A percentile compares a stretch with the other conserved stretches of the same genome.
phyloP scores from a whole-genome alignment of 2,113 vertebrate species.

The Oncorhynchus mykiss region DNA sequence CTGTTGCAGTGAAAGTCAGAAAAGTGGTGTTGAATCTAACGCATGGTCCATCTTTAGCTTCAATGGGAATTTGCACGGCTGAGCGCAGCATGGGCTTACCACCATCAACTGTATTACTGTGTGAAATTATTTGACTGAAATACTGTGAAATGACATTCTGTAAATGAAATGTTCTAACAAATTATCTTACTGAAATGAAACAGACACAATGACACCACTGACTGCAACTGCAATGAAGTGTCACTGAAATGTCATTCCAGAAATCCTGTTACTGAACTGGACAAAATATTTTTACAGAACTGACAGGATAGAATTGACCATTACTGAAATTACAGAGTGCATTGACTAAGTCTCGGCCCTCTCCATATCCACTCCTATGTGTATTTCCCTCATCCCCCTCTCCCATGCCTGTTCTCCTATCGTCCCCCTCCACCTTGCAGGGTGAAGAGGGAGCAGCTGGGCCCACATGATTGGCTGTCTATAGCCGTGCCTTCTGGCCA shows the following conservation, averaged over 20 bases:
- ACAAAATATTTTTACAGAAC: not conserved
- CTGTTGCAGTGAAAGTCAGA: not conserved
- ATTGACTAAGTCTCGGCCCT: not conserved
- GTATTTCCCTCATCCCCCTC: not conserved
- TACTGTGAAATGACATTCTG: not conserved
- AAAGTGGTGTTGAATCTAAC: conserved; percentile 22
- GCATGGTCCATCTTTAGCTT: conserved; percentile 48
- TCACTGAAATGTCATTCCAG: not conserved
- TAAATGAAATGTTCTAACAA: conserved; percentile 23
- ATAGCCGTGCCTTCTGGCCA: conserved; percentile 84
- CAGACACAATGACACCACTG: not conserved
- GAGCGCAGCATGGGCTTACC: conserved; percentile 54
- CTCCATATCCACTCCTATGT: not conserved
- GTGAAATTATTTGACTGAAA: not conserved
- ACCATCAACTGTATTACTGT: conserved; percentile 38
- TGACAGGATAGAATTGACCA: not conserved
- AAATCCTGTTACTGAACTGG: not conserved
- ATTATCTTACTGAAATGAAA: not conserved
- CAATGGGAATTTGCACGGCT: conserved; percentile 40
- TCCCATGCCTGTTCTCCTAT: conserved; percentile 1
- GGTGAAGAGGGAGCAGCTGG: conserved; percentile 95
- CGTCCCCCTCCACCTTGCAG: conserved; percentile 65
- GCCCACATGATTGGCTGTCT: conserved; percentile 95
- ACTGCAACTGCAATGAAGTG: not conserved
- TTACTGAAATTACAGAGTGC: not conserved